These are phyloP conservation scores for Potamarius usumacintae DNA, from an alignment of 2,113 vertebrate genomes.

Conservation along the genomic window DNA sequence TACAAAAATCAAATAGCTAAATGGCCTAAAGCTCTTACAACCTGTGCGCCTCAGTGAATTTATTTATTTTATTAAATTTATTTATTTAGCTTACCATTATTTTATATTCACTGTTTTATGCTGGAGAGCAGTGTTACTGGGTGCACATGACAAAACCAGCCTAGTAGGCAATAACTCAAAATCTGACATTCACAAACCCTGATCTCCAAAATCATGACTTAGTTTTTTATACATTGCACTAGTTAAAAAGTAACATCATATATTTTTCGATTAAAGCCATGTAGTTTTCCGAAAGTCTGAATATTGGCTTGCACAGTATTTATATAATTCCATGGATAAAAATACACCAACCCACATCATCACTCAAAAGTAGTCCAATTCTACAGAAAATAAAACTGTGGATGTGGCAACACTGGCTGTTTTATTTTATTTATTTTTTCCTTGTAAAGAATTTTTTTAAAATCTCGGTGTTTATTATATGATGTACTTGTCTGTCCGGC, in stretches of 20 bases:
- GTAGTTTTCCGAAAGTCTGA: not conserved
- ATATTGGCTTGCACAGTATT: not conserved
- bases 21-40: not conserved
- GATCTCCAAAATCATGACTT: not conserved
- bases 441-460: not conserved
- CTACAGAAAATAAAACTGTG: not conserved
- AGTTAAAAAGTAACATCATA: not conserved
- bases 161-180: not conserved
- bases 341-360: not conserved
- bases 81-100: not conserved
- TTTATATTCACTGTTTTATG: not conserved
- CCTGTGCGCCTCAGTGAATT: not conserved
- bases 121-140: not conserved
- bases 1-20: not conserved
- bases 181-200: not conserved
- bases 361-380: not conserved
- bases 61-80: not conserved
- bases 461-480: too few relatives aligned
- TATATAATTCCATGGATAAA: not conserved
- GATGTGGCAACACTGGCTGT: not conserved
- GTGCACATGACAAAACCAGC: not conserved
- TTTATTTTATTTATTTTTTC: not conserved
- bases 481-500: too few relatives aligned
- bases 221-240: not conserved
- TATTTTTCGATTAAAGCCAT: not conserved